These are phyloP conservation scores for Gopherus flavomarginatus DNA, from an alignment of 2,113 vertebrate species.

Conservation along the genomic window DNA sequence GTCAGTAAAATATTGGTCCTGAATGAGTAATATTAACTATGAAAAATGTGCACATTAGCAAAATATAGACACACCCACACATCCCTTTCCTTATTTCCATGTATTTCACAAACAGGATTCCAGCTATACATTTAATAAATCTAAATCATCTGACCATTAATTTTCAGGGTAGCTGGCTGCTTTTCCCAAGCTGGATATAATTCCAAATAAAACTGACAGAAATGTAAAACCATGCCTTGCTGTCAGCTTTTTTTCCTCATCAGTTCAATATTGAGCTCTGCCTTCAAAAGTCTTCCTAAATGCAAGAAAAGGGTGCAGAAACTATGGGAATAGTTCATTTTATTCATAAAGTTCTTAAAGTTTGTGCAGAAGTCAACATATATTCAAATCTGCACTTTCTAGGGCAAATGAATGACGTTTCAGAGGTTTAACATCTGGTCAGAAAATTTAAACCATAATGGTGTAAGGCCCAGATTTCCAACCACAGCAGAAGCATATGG, in stretches of 20 bases:
- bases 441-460: conserved; percentile 54
- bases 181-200: conserved; percentile 37
- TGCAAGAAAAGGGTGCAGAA: conserved; percentile 46
- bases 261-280: neutral
- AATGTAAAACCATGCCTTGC: conserved; percentile 50
- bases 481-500: neutral
- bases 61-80: neutral
- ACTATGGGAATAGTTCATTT: conserved; percentile 36
- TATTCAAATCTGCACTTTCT: conserved; percentile 66
- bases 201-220: conserved; percentile 49
- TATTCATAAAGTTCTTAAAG: conserved; percentile 41
- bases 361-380: conserved; percentile 42
- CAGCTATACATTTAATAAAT: conserved; percentile 3
- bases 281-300: conserved; percentile 55
- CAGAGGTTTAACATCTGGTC: conserved; percentile 32
- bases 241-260: neutral
- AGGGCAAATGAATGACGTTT: conserved; percentile 50
- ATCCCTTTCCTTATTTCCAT: neutral
- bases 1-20: conserved; percentile 17
- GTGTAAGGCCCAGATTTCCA: neutral
- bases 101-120: neutral
- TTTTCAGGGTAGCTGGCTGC: conserved; percentile 23
- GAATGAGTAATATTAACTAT: conserved; percentile 24
- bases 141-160: conserved; percentile 50
- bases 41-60: neutral